Base-by-base conservation (phyloP, 2,888 invertebrate species). In the Tromatobia lineatoria region DNA sequence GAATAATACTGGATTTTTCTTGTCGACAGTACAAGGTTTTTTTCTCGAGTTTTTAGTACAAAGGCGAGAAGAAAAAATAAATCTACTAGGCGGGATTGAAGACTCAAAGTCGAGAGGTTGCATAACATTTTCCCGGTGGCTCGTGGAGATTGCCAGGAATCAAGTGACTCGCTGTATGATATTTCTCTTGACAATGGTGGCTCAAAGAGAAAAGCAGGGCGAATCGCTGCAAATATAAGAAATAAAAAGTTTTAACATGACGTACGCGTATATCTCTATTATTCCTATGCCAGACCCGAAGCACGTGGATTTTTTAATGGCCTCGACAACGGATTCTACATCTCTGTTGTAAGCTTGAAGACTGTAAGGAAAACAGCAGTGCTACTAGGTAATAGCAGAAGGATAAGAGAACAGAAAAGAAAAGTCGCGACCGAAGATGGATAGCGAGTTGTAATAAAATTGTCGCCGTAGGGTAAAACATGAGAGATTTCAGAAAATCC, bases 271-370 rank as follows among this genome's bases (percentile, higher is more conserved):
- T 8, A 52, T 54, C 54, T 54, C 23, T 23, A 54, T 54, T 54
- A 54, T 54, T 54, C 20, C 54, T 2, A 7, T 29, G 59, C n/a
- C 29, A 59, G 29, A 59, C n/a, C n/a, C 59, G 29, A 59, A 23
- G 8, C 59, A 59, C 59, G 59, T 59, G 59, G 29, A 59, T 59
- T 29, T 29, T 59, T n/a, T 61, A 34, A 61, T 61, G 61, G 18
- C 10, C 34, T 15, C 18, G 34, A 7, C 2, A 61, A 10, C n/a
- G n/a, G n/a, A 61, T 61, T 18, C 18, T 29, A 29, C 18, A n/a
- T 29, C 61, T n/a, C 0, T n/a, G 34, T n/a, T 61, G 34, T 34
- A 8, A 34, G 29, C 34, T n/a, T 29, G 29, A 6, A 29, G n/a
- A 59, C 29, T 29, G 2, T 29, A 29, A 15, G 1, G 8, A 15